Evolutionary conservation across 53 echinoderm and acorn worm genomes (phyloP).

Genomic region (Holothuria leucospilota): DNA sequence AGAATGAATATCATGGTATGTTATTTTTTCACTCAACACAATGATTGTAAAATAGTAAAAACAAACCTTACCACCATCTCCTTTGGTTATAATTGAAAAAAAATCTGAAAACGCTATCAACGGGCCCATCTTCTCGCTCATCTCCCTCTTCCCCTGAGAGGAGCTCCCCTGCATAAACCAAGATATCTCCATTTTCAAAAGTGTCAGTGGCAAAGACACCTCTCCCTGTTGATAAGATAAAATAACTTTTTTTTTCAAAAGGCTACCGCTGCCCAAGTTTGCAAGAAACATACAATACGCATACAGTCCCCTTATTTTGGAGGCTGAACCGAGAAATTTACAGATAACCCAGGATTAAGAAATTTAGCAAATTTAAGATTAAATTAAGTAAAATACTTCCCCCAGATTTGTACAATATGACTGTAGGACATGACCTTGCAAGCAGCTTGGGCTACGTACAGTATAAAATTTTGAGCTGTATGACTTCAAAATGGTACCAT

Average conservation of each 20-base stretch:
- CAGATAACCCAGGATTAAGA: too few relatives aligned
- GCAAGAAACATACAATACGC: too few relatives aligned
- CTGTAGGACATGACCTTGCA: too few relatives aligned
- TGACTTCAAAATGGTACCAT: too few relatives aligned
- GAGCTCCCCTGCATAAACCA: slow-evolving; percentile 2
- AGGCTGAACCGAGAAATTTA: too few relatives aligned
- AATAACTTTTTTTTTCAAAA: background rate
- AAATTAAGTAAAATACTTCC: too few relatives aligned
- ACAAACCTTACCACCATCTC: slow-evolving; percentile 10
- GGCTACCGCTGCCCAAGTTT: too few relatives aligned
- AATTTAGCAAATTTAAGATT: too few relatives aligned
- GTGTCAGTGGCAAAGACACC: slow-evolving; percentile 4
- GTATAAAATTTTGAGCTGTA: too few relatives aligned
- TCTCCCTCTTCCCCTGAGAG: slow-evolving; percentile 7
- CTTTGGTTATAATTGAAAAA: slow-evolving; percentile 14
- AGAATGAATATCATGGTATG: background rate
- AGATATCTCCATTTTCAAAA: background rate
- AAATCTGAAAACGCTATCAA: background rate
- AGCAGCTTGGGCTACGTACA: too few relatives aligned
- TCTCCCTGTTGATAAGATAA: background rate
- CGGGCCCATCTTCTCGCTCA: background rate
- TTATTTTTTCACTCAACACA: background rate
- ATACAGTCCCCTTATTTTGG: too few relatives aligned
- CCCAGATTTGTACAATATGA: too few relatives aligned
- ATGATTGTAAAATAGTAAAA: background rate